Percentiles rank a stretch among this genome's conserved stretches.
phyloP scores from a whole-genome alignment of 2,888 invertebrate species.

The Congeria kusceri region DNA sequence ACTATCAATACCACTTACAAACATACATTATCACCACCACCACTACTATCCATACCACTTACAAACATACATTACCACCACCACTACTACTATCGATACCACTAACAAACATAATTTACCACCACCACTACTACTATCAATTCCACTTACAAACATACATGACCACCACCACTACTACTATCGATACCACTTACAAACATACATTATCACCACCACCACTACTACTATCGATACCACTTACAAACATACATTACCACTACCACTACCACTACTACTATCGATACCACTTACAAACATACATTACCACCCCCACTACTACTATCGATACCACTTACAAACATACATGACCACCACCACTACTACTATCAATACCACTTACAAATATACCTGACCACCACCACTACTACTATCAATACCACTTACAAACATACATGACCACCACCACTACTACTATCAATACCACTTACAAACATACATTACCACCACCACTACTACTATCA shows the following conservation, averaged over 20 bases:
- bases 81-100: too few relatives aligned
- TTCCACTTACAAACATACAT: too few relatives aligned
- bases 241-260: too few relatives aligned
- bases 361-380: not conserved
- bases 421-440: not conserved
- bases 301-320: not conserved
- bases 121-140: not conserved
- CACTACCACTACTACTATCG: not conserved
- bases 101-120: too few relatives aligned
- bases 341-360: not conserved
- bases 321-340: too few relatives aligned
- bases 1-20: not conserved
- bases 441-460: not conserved
- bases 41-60: not conserved
- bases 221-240: too few relatives aligned
- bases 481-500: not conserved
- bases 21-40: not conserved
- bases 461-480: too few relatives aligned
- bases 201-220: not conserved
- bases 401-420: not conserved
- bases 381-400: not conserved
- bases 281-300: not conserved
- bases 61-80: not conserved
- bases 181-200: not conserved
- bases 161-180: not conserved